A percentile compares a stretch with the other conserved stretches of the same genome.
These are phyloP conservation scores for Leucania comma DNA, from an alignment of 2,888 invertebrate genomes.

Conservation along the genomic window DNA sequence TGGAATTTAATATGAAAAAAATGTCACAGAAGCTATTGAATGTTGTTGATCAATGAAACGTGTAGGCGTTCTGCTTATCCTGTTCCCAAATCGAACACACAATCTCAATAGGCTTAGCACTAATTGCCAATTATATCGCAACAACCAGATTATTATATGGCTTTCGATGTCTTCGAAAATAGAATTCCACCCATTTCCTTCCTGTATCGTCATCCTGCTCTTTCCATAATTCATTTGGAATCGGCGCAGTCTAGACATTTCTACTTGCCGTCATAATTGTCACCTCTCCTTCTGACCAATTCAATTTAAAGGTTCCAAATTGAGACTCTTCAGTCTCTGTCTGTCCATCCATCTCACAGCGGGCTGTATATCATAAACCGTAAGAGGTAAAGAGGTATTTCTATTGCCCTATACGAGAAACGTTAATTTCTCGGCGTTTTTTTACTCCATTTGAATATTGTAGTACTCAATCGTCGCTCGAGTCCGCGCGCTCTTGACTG, in stretches of 20 bases:
- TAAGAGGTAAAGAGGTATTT: too few species aligned
- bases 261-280: not conserved
- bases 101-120: slow-evolving; percentile 17
- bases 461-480: too few species aligned
- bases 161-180: not conserved
- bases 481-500: too few species aligned
- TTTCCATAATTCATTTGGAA: not conserved
- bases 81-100: not conserved
- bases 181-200: not conserved
- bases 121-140: slow-evolving; percentile 42
- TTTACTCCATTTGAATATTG: too few species aligned
- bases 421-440: too few species aligned
- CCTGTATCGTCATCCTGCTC: not conserved
- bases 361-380: too few species aligned
- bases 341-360: too few species aligned
- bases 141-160: slow-evolving; percentile 20
- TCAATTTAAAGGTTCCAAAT: too few species aligned
- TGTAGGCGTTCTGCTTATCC: slow-evolving; percentile 4
- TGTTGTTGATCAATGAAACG: slow-evolving; percentile 10
- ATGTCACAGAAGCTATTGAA: not conserved
- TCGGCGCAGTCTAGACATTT: too few species aligned
- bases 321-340: too few species aligned
- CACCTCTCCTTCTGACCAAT: not conserved
- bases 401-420: too few species aligned
- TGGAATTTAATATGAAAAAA: too few species aligned